Evolutionary conservation across 1,140 invertebrate genomes (phyloP), one percentile per base, ranked within the genome.

Genomic region (Atta colombica): DNA sequence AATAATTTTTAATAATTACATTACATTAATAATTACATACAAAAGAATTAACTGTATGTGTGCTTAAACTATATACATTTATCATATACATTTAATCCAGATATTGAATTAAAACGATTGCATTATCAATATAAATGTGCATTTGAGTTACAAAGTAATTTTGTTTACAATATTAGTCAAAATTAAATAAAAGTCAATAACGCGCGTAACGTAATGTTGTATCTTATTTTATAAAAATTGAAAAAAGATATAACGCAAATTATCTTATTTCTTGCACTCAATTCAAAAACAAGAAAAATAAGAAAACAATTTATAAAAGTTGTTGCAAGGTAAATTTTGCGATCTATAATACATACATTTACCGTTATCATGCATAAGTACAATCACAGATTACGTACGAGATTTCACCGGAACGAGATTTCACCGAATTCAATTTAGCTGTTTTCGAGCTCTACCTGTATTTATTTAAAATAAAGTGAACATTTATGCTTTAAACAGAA

Each of bases 391-490:
- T 65, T 63, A 78, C 25, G 25, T 39, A 66, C 21, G 21, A 21
- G 21, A 21, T 21, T 21, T 21, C 21, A 21, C 18, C n/a, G 45
- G 25, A 68, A 58, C 60, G 61, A n/a, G 53, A 28, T 80, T 80
- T 80, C 77, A 68, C 77, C 49, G 49, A 16, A 49, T 66, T 53
- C 25, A 25, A 66, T 66, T 66, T 35, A 80, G 28, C 45, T 31
- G 28, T 28, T 68, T 68, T 68, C 45, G 21, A 66, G 18, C 39
- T 35, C 3, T 53, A 65, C 31, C 45, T 68, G 74, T 61, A 45
- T 16, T 53, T 7, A 6, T 16, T 53, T 7, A 6, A 66, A 21
- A 80, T 80, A 53, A 35, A 51, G 4, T 4, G 3, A 18, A 10
- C 65, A 28, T 18, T 0, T 39, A 25, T 53, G 14, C 7, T 68